Evolutionary conservation across 2,888 invertebrate genomes (phyloP).

Genomic region (Ennomos quercinarius): DNA sequence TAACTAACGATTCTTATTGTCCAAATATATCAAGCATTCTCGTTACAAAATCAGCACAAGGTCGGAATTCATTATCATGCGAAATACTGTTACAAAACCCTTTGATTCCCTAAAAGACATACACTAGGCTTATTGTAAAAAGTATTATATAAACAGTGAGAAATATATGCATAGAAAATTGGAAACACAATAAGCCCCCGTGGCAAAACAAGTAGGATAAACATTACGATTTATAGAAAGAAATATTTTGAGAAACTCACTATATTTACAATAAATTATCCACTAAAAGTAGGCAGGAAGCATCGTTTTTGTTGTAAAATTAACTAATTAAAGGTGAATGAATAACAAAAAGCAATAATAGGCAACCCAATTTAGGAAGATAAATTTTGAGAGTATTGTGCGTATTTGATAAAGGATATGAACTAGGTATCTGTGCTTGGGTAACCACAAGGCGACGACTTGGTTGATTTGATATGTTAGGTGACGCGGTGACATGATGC

Average conservation of each 20-base stretch:
- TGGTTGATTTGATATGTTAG: slow-evolving; percentile 79
- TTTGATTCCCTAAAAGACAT: slow-evolving; percentile 18
- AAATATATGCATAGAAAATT: slow-evolving; percentile 19
- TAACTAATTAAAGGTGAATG: slow-evolving; percentile 63
- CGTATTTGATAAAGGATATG: slow-evolving; percentile 56
- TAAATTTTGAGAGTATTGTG: slow-evolving; percentile 54
- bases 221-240: slow-evolving; percentile 11
- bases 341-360: slow-evolving; percentile 48
- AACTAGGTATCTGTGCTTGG: slow-evolving; percentile 47
- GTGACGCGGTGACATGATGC: slow-evolving; percentile 73
- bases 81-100: slow-evolving; percentile 33
- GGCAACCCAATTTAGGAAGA: slow-evolving; percentile 42
- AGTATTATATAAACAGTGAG: slow-evolving; percentile 6
- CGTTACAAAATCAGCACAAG: slow-evolving; percentile 38
- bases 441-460: slow-evolving; percentile 55
- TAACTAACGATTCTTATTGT: slow-evolving; percentile 75
- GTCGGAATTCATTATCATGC: slow-evolving; percentile 35
- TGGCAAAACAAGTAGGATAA: slow-evolving; percentile 24
- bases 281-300: slow-evolving; percentile 34
- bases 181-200: slow-evolving; percentile 9
- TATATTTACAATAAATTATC: slow-evolving; percentile 24
- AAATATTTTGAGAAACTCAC: slow-evolving; percentile 7
- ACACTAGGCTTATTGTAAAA: slow-evolving; percentile 19
- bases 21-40: slow-evolving; percentile 54
- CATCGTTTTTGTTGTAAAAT: slow-evolving; percentile 34